These are phyloP conservation scores for Drosophila dives DNA, from an alignment of 2,888 invertebrate species.

Conservation along the genomic window DNA sequence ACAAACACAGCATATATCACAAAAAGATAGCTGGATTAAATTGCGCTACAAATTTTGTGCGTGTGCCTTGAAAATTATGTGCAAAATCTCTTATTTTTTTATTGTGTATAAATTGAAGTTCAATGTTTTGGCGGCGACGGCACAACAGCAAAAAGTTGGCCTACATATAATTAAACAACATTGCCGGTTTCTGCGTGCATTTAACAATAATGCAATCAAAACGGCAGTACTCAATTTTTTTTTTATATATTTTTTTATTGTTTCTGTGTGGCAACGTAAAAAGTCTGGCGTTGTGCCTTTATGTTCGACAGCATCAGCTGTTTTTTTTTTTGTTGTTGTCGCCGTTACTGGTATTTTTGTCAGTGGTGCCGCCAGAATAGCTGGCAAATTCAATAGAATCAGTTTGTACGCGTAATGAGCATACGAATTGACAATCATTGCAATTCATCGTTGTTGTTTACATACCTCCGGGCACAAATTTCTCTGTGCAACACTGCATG, in stretches of 20 bases:
- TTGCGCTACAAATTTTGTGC: conserved; percentile 46
- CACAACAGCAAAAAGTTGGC: conserved; percentile 15
- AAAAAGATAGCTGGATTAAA: conserved; percentile 13
- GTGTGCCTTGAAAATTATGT: conserved; percentile 53
- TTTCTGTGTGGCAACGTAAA: conserved; percentile 43
- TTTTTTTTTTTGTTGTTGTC: conserved; percentile 35
- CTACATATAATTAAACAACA: conserved; percentile 17
- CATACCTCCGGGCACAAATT: conserved; percentile 28
- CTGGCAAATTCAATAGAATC: not conserved
- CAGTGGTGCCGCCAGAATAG: conserved; percentile 6
- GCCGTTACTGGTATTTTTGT: conserved; percentile 9
- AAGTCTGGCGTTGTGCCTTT: conserved; percentile 11
- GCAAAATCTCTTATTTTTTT: conserved; percentile 60
- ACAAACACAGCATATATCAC: conserved; percentile 34
- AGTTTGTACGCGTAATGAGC: not conserved
- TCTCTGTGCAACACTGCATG: conserved; percentile 17
- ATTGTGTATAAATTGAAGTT: conserved; percentile 57
- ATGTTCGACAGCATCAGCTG: conserved; percentile 27
- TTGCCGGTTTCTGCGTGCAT: conserved; percentile 22
- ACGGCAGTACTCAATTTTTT: conserved; percentile 33
- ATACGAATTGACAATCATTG: not conserved
- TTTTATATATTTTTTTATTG: conserved; percentile 53
- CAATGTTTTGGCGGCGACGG: conserved; percentile 34
- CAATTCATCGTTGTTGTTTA: conserved; percentile 61
- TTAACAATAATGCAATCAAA: conserved; percentile 32